Percentiles rank a stretch among this genome's conserved stretches.
These are phyloP conservation scores for Bombus superbus DNA, from an alignment of 1,140 invertebrate species.

Conservation along the genomic window DNA sequence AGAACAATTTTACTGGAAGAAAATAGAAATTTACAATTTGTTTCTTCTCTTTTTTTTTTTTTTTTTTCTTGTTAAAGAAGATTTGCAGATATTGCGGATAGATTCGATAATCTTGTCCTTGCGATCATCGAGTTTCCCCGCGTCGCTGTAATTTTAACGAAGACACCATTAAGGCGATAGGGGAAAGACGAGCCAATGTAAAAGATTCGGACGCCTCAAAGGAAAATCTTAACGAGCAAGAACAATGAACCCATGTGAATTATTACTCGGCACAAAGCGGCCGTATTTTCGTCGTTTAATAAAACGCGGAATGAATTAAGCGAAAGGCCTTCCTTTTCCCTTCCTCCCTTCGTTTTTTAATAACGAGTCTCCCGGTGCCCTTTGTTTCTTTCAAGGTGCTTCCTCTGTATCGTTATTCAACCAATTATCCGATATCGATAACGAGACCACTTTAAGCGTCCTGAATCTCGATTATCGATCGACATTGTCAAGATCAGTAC, in stretches of 20 bases:
- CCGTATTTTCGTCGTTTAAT: constrained; percentile 49
- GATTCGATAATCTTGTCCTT: not conserved
- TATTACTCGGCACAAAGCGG: constrained; percentile 45
- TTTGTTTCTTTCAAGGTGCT: not conserved
- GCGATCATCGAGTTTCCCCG: not conserved
- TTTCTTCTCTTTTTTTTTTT: not conserved
- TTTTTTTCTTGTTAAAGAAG: not conserved
- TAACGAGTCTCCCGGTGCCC: constrained; percentile 3
- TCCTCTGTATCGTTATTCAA: not conserved
- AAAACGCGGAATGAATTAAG: constrained; percentile 54
- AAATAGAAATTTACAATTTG: not conserved
- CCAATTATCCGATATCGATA: constrained; percentile 32
- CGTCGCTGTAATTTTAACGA: constrained; percentile 44
- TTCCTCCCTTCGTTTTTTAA: constrained; percentile 29
- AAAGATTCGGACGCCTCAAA: constrained; percentile 52
- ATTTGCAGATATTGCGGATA: too few species aligned
- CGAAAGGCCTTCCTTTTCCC: not conserved
- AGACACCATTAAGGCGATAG: constrained; percentile 28
- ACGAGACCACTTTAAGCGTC: not conserved
- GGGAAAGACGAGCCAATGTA: constrained; percentile 29
- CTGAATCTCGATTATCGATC: constrained; percentile 11
- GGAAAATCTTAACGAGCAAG: constrained; percentile 52
- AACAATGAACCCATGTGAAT: constrained; percentile 55
- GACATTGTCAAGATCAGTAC: not conserved
- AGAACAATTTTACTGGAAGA: too few species aligned